A percentile compares a stretch with the other conserved stretches of the same genome.
phyloP scores from a whole-genome alignment of 2,888 invertebrate species.

The Netelia melanura region DNA sequence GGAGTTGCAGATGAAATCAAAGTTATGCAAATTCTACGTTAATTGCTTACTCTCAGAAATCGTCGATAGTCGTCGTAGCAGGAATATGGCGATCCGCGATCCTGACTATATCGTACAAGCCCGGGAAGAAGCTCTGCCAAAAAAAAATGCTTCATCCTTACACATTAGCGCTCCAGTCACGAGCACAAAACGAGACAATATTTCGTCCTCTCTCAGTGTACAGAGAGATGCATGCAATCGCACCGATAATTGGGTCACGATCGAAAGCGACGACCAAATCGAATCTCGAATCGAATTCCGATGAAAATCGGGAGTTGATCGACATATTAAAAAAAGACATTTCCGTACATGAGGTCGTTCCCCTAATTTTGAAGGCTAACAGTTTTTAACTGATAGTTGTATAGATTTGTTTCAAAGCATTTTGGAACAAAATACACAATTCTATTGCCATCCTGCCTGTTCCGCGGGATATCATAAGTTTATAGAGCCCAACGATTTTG shows the following conservation, averaged over 20 bases:
- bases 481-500: conserved; percentile 24
- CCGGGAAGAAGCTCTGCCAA: neutral
- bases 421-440: neutral
- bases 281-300: too few relatives aligned
- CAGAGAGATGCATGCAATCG: neutral
- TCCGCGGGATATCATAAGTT: conserved; percentile 8
- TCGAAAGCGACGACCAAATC: conserved; percentile 11
- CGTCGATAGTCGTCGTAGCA: conserved; percentile 68
- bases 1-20: conserved; percentile 62
- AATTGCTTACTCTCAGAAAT: conserved; percentile 67
- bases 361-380: neutral
- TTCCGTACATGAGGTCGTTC: conserved; percentile 24
- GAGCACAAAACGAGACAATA: neutral
- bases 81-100: conserved; percentile 64
- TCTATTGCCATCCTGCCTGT: conserved; percentile 14
- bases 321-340: conserved; percentile 29
- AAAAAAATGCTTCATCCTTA: neutral
- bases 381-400: conserved; percentile 18
- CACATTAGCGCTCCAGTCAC: too few relatives aligned
- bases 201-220: neutral
- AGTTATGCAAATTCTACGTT: conserved; percentile 61
- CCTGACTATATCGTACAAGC: conserved; percentile 60
- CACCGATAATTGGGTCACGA: conserved; percentile 2
- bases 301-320: conserved; percentile 23
- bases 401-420: conserved; percentile 47